Evolutionary conservation across 2,797 vertebrate species (phyloP).

Genomic region (Coluber constrictor): DNA sequence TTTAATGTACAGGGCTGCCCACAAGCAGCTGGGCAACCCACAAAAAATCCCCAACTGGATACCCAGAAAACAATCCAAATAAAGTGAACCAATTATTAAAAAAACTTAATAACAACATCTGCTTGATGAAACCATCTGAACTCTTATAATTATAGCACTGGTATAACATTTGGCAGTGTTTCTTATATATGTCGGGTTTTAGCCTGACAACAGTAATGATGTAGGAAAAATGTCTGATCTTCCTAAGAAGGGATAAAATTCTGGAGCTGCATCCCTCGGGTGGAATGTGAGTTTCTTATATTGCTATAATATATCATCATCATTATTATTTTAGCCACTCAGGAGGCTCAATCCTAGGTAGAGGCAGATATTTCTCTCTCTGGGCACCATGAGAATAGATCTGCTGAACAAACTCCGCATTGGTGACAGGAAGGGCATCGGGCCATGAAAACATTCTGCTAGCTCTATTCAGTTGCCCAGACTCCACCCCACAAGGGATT

Average conservation of each 20-base stretch:
- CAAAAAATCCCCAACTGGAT: neutral
- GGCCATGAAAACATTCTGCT: no score
- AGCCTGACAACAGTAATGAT: neutral
- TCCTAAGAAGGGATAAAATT: neutral
- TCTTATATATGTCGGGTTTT: neutral
- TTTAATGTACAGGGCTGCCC: neutral
- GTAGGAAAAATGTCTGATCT: neutral
- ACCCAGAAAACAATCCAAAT: neutral
- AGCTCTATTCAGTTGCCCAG: no score
- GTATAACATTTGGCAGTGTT: neutral
- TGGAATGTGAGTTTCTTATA: neutral
- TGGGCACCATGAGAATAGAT: no score
- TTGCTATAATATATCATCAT: neutral
- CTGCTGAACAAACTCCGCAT: no score
- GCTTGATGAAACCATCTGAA: neutral
- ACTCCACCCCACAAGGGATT: no score
- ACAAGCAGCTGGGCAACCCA: neutral
- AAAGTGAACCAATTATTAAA: neutral
- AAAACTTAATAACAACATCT: neutral
- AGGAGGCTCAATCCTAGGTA: no score
- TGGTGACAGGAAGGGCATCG: no score
- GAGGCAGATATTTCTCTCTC: no score
- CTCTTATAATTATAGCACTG: neutral
- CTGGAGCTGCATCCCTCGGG: neutral
- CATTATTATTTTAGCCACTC: neutral